Conservation (phyloP, 2,888 invertebrate species). For the Campoplex capitator region DNA sequence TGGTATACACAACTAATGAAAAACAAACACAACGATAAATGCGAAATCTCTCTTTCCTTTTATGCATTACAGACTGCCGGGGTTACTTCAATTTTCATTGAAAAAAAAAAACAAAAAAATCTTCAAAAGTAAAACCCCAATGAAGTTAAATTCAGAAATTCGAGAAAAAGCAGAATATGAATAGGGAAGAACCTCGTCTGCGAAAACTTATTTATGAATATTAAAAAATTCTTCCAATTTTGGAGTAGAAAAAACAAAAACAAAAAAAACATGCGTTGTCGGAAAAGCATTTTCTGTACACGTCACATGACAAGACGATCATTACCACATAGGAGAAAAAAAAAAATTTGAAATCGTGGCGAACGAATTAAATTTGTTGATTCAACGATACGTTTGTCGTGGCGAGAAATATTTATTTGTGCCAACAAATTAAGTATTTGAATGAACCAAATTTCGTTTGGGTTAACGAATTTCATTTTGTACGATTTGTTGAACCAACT, state of each 20-base stretch:
- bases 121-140: neutral
- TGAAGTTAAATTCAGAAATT: neutral
- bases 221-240: neutral
- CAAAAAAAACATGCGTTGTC: neutral
- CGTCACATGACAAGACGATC: neutral
- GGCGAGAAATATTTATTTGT: too few species aligned
- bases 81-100: neutral
- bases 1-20: slow-evolving; percentile 58
- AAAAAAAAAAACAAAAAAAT: too few species aligned
- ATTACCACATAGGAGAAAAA: too few species aligned
- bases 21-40: slow-evolving; percentile 56
- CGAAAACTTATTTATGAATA: neutral
- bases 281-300: neutral
- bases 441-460: too few species aligned
- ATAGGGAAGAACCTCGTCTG: neutral
- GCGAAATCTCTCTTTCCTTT: slow-evolving; percentile 1
- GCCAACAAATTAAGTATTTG: too few species aligned
- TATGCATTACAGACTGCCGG: neutral
- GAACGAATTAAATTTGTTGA: too few species aligned
- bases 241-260: neutral
- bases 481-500: too few species aligned
- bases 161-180: neutral
- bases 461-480: too few species aligned
- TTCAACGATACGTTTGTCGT: too few species aligned
- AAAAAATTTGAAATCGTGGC: too few species aligned